Evolutionary conservation across 35 echinoderm and acorn worm genomes (phyloP).

Genomic region (Eucidaris tribuloides): DNA sequence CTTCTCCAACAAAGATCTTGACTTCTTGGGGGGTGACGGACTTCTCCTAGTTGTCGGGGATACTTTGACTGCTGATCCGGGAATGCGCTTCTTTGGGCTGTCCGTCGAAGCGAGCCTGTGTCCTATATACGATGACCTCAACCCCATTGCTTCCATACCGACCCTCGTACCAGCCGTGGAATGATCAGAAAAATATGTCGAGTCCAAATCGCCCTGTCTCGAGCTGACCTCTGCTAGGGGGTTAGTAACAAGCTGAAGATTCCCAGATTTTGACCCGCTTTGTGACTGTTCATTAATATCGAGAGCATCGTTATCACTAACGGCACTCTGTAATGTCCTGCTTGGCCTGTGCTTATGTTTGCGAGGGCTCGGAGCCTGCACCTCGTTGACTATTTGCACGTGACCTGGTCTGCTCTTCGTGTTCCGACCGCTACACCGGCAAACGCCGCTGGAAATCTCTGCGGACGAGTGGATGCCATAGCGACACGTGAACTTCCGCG

Average conservation of each 20-base stretch:
- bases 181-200: conserved; percentile 20
- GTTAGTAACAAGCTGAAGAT: conserved; percentile 5
- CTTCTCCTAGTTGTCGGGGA: background rate
- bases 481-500: conserved; percentile 1
- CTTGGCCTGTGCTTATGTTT: conserved; percentile 24
- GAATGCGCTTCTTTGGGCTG: background rate
- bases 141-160: conserved; percentile 2
- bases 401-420: conserved; percentile 17
- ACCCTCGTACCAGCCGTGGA: conserved; percentile 9
- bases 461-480: conserved; percentile 14
- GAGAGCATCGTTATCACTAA: conserved; percentile 59
- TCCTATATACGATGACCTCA: conserved; percentile 20
- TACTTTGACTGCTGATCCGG: background rate
- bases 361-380: background rate
- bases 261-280: no score
- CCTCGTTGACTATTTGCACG: conserved; percentile 21
- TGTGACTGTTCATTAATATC: no score
- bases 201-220: no score
- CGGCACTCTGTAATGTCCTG: conserved; percentile 28
- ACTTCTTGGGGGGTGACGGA: conserved; percentile 11
- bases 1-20: background rate
- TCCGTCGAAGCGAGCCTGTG: conserved; percentile 1
- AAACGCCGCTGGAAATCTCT: background rate
- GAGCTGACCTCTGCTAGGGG: background rate
- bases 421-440: conserved; percentile 1